These are phyloP conservation scores for Diachrysia chrysitis DNA, from an alignment of 2,888 invertebrate genomes.

Conservation along the genomic window DNA sequence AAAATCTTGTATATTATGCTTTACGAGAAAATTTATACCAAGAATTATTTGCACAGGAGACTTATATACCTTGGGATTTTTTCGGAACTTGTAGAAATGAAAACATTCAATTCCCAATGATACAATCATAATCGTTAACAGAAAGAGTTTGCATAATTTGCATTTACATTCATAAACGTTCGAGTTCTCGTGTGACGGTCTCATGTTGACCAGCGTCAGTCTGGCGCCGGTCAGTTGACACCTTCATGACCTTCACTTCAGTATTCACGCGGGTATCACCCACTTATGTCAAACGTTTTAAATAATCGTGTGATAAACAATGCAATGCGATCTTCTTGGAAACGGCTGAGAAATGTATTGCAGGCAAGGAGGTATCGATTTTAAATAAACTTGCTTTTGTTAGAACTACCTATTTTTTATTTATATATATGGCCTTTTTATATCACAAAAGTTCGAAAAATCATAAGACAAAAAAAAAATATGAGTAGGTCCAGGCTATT, in stretches of 20 bases:
- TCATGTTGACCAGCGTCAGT: constrained; percentile 77
- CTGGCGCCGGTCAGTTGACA: constrained; percentile 83
- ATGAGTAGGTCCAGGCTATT: too few species aligned
- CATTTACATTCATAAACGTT: constrained; percentile 44
- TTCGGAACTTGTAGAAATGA: not conserved
- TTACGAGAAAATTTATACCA: too few species aligned
- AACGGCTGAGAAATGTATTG: constrained; percentile 26
- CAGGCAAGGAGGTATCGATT: constrained; percentile 1
- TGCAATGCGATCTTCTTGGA: constrained; percentile 43
- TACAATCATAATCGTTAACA: constrained; percentile 12
- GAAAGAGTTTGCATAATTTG: constrained; percentile 29
- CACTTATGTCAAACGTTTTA: constrained; percentile 43
- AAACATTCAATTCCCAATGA: not conserved
- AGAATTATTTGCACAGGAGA: too few species aligned
- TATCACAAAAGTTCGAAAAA: not conserved
- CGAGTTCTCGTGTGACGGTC: constrained; percentile 69
- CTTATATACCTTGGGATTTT: too few species aligned
- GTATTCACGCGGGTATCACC: constrained; percentile 41
- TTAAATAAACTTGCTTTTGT: not conserved
- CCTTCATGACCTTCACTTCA: constrained; percentile 64
- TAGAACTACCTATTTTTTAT: too few species aligned
- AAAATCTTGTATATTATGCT: too few species aligned
- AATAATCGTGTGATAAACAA: constrained; percentile 32
- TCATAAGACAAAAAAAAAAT: not conserved
- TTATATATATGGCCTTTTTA: not conserved